phyloP scores from a whole-genome alignment of 2,888 invertebrate species.

The Heliconius charithonia region DNA sequence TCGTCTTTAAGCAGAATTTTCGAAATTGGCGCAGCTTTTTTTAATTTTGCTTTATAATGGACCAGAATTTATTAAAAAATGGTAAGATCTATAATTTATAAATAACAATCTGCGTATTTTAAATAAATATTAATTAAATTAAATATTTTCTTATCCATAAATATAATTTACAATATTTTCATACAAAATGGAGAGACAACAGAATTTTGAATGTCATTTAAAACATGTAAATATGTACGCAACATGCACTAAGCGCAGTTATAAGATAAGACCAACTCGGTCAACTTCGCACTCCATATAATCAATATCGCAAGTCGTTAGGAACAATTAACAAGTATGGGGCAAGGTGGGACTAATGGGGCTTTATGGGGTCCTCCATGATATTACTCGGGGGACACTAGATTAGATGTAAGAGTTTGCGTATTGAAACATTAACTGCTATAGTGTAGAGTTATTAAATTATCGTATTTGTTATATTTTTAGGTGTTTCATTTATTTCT shows the following conservation, averaged over 20 bases:
- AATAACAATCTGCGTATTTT: not conserved
- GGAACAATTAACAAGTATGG: constrained; percentile 63
- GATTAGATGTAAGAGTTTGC: constrained; percentile 27
- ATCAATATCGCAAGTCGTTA: constrained; percentile 50
- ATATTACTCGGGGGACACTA: constrained; percentile 23
- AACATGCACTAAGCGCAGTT: constrained; percentile 12
- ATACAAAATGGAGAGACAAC: not conserved
- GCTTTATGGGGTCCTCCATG: constrained; percentile 38
- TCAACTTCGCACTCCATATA: constrained; percentile 28
- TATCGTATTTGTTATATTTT: not conserved
- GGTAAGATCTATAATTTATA: not conserved
- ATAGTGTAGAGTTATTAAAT: constrained; percentile 14
- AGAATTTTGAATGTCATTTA: not conserved
- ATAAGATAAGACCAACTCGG: constrained; percentile 4
- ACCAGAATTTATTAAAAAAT: not conserved
- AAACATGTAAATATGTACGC: not conserved
- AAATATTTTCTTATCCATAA: too few relatives aligned
- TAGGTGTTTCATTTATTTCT: not conserved
- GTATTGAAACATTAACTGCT: constrained; percentile 20
- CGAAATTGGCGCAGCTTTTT: too few relatives aligned
- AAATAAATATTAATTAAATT: not conserved
- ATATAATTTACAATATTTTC: too few relatives aligned
- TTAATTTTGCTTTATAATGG: not conserved
- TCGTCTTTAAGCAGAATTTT: not conserved
- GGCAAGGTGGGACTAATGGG: constrained; percentile 47